Evolutionary conservation across 2,113 vertebrate species (phyloP), one percentile per base, ranked within the genome.

Genomic region (Anarhynchus alexandrinus): DNA sequence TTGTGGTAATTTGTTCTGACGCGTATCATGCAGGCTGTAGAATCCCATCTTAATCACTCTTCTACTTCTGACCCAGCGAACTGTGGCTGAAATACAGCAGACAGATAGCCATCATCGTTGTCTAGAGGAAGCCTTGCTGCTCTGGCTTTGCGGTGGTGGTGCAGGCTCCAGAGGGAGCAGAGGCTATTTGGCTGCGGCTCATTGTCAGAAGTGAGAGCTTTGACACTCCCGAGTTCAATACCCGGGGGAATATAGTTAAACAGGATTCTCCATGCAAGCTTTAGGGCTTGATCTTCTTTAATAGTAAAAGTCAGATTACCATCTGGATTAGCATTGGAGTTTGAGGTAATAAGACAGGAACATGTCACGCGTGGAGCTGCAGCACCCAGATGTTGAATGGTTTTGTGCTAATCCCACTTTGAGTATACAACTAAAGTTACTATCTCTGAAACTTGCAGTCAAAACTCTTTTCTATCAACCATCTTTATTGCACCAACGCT

Each of bases 401-500:
- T 5, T 74, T 47, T 61, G 62, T 92, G 57, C 82, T 96, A 18
- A 70, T 83, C 82, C 85, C 23, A 2, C 64, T 78, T 36, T 20
- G 67, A 82, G 77, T 58, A 45, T 25, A 61, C 47, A 67, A 8
- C 55, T 36, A 5, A 40, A 93, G 67, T 66, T 55, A 19, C 69
- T 58, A 12, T 32, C 55, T 57, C 79, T 78, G 84, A 65, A 92
- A 84, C 21, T 22, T 42, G 18, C 2, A 13, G 49, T 78, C 73
- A 62, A 25, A 71, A 34, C 36, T 52, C 52, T 83, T 62, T 65
- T 80, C 52, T 80, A 38, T 84, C 93, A 89, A 69, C 62, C 36
- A 34, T 58, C 85, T 95, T 85, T 93, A 95, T 88, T 95, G 79
- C 66, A 58, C 38, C 77, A 72, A 90, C 76, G 57, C 55, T 91